Evolutionary conservation across 2,888 invertebrate species (phyloP).

Genomic region (Macrosoma leucophasiata): DNA sequence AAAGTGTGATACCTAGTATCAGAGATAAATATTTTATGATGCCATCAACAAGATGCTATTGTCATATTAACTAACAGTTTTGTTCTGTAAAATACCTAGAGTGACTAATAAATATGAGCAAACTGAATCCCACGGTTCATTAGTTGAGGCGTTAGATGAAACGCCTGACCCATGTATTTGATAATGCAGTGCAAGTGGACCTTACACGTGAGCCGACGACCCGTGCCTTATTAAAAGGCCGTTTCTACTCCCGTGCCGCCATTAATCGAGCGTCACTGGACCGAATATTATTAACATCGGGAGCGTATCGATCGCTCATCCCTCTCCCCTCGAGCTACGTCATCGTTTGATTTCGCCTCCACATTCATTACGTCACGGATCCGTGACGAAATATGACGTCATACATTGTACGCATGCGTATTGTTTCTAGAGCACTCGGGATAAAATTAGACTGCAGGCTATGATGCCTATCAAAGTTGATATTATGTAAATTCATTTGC

Average conservation of each 20-base stretch:
- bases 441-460: conserved; percentile 36
- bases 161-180: conserved; percentile 45
- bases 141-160: conserved; percentile 33
- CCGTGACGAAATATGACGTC: conserved; percentile 48
- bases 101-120: too few species aligned
- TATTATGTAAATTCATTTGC: too few species aligned
- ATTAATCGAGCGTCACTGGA: conserved; percentile 56
- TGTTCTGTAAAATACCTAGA: too few species aligned
- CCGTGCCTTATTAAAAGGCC: conserved; percentile 52
- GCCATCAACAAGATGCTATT: too few species aligned
- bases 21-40: too few species aligned
- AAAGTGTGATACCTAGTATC: too few species aligned
- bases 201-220: conserved; percentile 56
- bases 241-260: conserved; percentile 40
- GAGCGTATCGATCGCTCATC: conserved; percentile 45
- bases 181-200: conserved; percentile 34
- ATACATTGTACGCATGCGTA: conserved; percentile 50
- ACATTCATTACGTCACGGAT: conserved; percentile 46
- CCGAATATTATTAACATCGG: conserved; percentile 39
- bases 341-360: conserved; percentile 43
- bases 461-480: too few species aligned
- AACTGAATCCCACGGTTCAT: conserved; percentile 15
- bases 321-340: conserved; percentile 43
- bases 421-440: conserved; percentile 24
- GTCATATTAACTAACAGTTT: too few species aligned